Base-by-base conservation (phyloP, 2,113 vertebrate species). In the Sorex araneus region DNA sequence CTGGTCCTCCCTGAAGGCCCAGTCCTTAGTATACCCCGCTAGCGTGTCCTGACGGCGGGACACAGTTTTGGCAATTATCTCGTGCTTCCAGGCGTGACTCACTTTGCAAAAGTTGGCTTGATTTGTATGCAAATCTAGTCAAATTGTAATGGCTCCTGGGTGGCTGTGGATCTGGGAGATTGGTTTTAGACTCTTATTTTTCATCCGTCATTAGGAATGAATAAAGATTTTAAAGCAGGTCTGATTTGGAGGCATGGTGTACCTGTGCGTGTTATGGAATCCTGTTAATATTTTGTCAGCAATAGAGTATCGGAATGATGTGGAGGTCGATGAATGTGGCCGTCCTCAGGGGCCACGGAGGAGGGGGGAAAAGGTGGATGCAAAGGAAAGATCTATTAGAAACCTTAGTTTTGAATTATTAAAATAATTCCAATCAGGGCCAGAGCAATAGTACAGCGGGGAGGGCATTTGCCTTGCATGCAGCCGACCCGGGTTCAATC, bases 231-330 rank as follows among this genome's bases (percentile, higher is more conserved):
- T 19, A 27, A 89, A 67, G 45, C 25, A n/a, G 4, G 23, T 66
- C 3, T 45, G 12, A 67, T 63, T 90, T 23, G 73, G 28, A 1
- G 75, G 7, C 32, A 15, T 67, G 15, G 6, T 50, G 5, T 69
- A 45, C 70, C 19, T 21, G 50, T 67, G 73, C 16, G 8, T 43
- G 74, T 67, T 13, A 18, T 16, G 3, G 18, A 54, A 80, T 50
- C 19, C 0, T 28, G 50, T 2, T 88, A 23, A 3, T 30, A 28
- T 66, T 66, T 69, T 50, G n/a, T 50, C 28, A 75, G 43, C 11
- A 15, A 1, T 16, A n/a, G 43, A 6, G 3, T 6, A 4, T 54
- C 2, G 3, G 16, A 2, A 34, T 19, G 6, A 1, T 66, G 21
- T 64, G 34, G 8, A 12, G 7, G 9, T 81, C 34, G 19, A 1